Evolutionary conservation across 2,113 vertebrate genomes (phyloP).

Genomic region (Odocoileus virginianus): DNA sequence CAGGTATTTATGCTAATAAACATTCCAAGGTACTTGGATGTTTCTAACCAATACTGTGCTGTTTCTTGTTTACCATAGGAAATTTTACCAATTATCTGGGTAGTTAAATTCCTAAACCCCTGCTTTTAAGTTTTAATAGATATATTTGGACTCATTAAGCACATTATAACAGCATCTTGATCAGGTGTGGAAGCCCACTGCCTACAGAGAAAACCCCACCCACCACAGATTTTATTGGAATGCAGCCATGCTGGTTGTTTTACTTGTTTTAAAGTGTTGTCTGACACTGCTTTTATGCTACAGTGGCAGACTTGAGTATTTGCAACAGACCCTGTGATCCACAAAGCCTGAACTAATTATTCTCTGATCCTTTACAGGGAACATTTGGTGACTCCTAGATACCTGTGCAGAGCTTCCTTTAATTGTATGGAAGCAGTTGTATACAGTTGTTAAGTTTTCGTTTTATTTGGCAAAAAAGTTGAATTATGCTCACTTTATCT

Average conservation of each 20-base stretch:
- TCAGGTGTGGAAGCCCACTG: background rate
- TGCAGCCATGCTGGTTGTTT: rapidly evolving
- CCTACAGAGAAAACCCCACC: background rate
- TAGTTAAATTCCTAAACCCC: background rate
- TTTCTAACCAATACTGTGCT: background rate
- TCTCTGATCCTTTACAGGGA: background rate
- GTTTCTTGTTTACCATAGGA: background rate
- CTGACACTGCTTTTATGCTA: background rate
- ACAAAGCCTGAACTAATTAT: background rate
- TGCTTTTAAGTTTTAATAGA: background rate
- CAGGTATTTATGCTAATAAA: background rate
- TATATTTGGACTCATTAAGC: background rate
- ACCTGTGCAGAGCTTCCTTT: background rate
- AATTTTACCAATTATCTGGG: background rate
- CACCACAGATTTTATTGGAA: background rate
- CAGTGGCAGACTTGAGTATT: background rate
- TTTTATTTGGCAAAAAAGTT: background rate
- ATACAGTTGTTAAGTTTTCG: background rate
- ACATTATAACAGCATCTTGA: background rate
- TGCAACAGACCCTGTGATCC: background rate
- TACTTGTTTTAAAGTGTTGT: background rate
- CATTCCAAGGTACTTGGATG: background rate
- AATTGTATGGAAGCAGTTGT: background rate
- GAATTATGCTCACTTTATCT: background rate
- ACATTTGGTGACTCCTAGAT: background rate